Evolutionary conservation across 2,888 invertebrate genomes (phyloP).

Genomic region (Melanostoma mellinum): DNA sequence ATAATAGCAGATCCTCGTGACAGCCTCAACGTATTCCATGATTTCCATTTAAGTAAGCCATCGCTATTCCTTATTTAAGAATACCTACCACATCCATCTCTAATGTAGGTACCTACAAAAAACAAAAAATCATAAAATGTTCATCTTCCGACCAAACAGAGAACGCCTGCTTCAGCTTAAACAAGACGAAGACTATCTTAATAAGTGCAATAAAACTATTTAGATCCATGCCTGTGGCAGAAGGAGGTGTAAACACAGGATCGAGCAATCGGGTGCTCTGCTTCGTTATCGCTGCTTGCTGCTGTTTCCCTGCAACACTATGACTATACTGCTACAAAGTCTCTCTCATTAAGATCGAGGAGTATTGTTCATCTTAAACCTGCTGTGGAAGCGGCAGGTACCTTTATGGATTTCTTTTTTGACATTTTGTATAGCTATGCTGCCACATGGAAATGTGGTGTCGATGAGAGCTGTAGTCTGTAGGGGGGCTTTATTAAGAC

Average conservation of each 20-base stretch:
- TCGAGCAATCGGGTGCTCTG: constrained; percentile 57
- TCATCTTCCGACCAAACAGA: constrained; percentile 15
- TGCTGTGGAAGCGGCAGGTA: constrained; percentile 49
- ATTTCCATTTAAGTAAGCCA: too few relatives aligned
- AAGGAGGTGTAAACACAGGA: constrained; percentile 55
- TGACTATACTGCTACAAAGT: constrained; percentile 27
- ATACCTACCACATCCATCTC: constrained; percentile 6
- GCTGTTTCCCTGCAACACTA: constrained; percentile 50
- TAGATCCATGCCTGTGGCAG: constrained; percentile 44
- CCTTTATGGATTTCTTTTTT: constrained; percentile 25
- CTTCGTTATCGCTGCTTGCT: constrained; percentile 67
- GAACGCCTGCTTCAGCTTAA: constrained; percentile 19
- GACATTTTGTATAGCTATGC: constrained; percentile 32
- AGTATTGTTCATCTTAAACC: constrained; percentile 41
- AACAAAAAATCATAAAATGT: background rate
- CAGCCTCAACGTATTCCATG: too few relatives aligned
- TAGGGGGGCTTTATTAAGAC: constrained; percentile 69
- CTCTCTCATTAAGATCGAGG: constrained; percentile 67
- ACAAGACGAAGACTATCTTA: constrained; percentile 31
- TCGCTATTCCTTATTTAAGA: too few relatives aligned
- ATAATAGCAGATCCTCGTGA: too few relatives aligned
- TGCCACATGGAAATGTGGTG: constrained; percentile 26
- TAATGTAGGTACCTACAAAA: background rate
- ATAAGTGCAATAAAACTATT: constrained; percentile 57
- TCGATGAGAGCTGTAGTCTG: constrained; percentile 45